Percentiles rank a stretch among this genome's conserved stretches.
Conservation (phyloP, 2,797 vertebrate species). For the Eurystomus glaucurus region DNA sequence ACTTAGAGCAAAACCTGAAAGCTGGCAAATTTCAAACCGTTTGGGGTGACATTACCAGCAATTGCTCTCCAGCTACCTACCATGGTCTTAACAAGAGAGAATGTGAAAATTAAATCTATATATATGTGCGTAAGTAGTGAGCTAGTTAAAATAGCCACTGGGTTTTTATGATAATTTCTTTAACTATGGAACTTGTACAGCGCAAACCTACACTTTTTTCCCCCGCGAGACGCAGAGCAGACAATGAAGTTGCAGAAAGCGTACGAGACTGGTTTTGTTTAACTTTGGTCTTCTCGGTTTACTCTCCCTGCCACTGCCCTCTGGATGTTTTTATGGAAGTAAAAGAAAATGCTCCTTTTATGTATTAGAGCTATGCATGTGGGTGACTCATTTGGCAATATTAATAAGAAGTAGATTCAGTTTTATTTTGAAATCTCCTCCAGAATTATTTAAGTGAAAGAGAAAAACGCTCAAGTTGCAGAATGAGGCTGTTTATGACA, state of each 20-base stretch:
- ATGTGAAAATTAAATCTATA: neutral
- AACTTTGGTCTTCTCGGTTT: slow-evolving; percentile 63
- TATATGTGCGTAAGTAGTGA: neutral
- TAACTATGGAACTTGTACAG: neutral
- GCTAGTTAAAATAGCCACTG: neutral
- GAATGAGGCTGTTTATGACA: neutral
- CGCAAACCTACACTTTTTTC: neutral
- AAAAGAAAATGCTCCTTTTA: slow-evolving; percentile 50
- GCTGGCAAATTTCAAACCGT: neutral
- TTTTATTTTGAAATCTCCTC: slow-evolving; percentile 40
- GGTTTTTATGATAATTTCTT: slow-evolving; percentile 17
- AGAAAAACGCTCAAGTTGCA: neutral
- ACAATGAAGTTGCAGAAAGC: slow-evolving; percentile 55
- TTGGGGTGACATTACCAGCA: neutral
- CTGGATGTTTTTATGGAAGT: slow-evolving; percentile 57
- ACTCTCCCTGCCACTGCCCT: slow-evolving; percentile 48
- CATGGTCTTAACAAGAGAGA: neutral
- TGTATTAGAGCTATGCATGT: neutral
- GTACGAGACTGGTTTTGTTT: slow-evolving; percentile 56
- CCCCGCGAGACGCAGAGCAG: neutral
- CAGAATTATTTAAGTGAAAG: slow-evolving; percentile 5
- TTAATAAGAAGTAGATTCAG: neutral
- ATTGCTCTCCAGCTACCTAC: neutral
- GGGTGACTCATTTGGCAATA: slow-evolving; percentile 36
- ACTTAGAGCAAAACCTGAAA: neutral